Conservation (phyloP, 2,888 invertebrate genomes). For the Calephelis perditalis region DNA sequence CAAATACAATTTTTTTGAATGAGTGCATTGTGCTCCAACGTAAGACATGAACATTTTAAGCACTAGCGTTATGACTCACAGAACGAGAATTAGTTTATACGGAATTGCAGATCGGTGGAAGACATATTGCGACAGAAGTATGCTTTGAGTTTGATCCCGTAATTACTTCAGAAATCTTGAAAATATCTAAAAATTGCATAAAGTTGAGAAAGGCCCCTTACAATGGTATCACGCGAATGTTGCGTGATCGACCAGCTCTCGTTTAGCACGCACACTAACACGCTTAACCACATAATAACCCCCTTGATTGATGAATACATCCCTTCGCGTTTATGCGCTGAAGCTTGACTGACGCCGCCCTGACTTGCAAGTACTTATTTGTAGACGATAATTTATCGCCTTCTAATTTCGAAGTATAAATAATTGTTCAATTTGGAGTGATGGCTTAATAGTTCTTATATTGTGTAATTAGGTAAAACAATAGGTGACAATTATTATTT, state of each 20-base stretch:
- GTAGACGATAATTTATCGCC: slow-evolving; percentile 22
- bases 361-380: slow-evolving; percentile 29
- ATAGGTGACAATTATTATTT: too few relatives aligned
- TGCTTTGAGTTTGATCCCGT: not conserved
- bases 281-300: slow-evolving; percentile 36
- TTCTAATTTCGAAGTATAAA: slow-evolving; percentile 2
- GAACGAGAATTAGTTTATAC: too few relatives aligned
- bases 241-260: slow-evolving; percentile 25
- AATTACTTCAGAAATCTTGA: not conserved
- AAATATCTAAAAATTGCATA: slow-evolving; percentile 5
- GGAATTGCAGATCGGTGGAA: too few relatives aligned
- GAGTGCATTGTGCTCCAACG: too few relatives aligned
- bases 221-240: slow-evolving; percentile 23
- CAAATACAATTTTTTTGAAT: too few relatives aligned
- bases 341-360: slow-evolving; percentile 30
- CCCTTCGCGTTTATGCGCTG: slow-evolving; percentile 33
- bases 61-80: too few relatives aligned
- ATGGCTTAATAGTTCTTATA: slow-evolving; percentile 1
- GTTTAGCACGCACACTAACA: slow-evolving; percentile 31
- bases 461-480: not conserved
- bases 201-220: slow-evolving; percentile 4
- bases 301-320: slow-evolving; percentile 39
- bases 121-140: too few relatives aligned
- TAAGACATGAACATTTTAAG: too few relatives aligned
- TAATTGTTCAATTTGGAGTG: slow-evolving; percentile 9